phyloP scores from a whole-genome alignment of 2,888 invertebrate genomes.

The Sclerodermus sp. region DNA sequence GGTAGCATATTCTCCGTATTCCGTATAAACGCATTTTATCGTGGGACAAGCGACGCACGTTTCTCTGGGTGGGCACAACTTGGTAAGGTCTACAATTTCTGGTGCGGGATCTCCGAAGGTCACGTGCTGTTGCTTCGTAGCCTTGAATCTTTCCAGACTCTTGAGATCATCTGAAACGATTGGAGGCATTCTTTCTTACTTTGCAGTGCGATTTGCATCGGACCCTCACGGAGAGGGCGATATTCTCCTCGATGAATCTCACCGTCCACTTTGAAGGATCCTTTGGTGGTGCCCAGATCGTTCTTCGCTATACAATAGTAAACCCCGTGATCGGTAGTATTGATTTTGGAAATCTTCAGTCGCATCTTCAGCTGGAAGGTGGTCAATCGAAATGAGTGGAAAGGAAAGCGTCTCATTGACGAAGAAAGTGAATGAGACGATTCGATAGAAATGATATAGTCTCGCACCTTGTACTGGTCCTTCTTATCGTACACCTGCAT shows the following conservation, averaged over 20 bases:
- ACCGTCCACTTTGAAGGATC: constrained; percentile 70
- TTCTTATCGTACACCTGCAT: constrained; percentile 62
- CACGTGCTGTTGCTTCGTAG: constrained; percentile 44
- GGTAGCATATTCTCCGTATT: constrained; percentile 39
- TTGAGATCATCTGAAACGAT: constrained; percentile 32
- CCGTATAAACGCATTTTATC: constrained; percentile 51
- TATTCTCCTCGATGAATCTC: constrained; percentile 41
- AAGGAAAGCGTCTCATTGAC: too few relatives aligned
- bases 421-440: neutral
- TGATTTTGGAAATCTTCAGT: constrained; percentile 73
- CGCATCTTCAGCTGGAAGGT: constrained; percentile 71
- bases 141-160: constrained; percentile 28
- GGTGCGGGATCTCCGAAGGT: constrained; percentile 68
- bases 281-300: constrained; percentile 77
- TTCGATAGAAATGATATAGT: too few relatives aligned
- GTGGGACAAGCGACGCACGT: constrained; percentile 68
- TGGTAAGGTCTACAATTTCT: constrained; percentile 62
- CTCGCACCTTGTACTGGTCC: constrained; percentile 60
- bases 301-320: constrained; percentile 88
- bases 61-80: constrained; percentile 65
- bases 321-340: constrained; percentile 69
- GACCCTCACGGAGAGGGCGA: neutral
- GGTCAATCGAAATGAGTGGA: too few relatives aligned
- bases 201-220: too few relatives aligned
- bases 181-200: neutral